Evolutionary conservation across 2,888 invertebrate species (phyloP), one percentile per base, ranked within the genome.

Genomic region (Tigriopus californicus): DNA sequence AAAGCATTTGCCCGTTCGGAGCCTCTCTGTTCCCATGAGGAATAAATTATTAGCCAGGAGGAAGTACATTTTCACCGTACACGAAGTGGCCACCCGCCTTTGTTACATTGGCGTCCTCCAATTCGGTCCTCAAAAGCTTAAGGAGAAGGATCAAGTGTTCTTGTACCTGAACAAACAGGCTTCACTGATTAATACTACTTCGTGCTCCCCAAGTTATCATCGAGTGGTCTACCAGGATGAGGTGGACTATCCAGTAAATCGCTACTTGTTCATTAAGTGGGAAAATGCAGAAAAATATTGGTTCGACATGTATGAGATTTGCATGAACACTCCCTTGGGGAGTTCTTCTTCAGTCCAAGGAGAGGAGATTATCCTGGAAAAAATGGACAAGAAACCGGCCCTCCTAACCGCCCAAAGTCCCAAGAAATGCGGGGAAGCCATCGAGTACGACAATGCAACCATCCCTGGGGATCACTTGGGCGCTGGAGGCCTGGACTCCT

Each of bases 401-500:
- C 61, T 64, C 54, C 41, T 62, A 18, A 62, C 61, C 20, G 42
- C 60, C 13, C 54, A 62, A n/a, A 54, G 22, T 4, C 22, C 60
- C 11, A 55, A 60, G 33, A 53, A 15, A 44, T 52, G 54, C 8
- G 41, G 20, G 1, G 64, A 64, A 49, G 64, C 63, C 4, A 61
- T 61, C 1, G 33, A 18, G 11, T 24, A 42, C n/a, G 64, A 64
- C 56, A 58, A 12, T 25, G 63, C 62, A 1, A n/a, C 51, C 46
- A 62, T 63, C 13, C 64, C 64, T n/a, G 87, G 87, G 0, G 84
- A 87, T 71, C 73, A 73, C 4, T 71, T 75, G 60, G 84, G 83
- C 1, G 83, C 84, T 0, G 83, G 77, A 13, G 85, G 86, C 0
- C 71, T 83, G 0, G 82, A 85, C 67, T 81, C 83, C 0, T 73